Evolutionary conservation across 2,113 vertebrate genomes (phyloP).

Genomic region (Ictalurus punctatus): DNA sequence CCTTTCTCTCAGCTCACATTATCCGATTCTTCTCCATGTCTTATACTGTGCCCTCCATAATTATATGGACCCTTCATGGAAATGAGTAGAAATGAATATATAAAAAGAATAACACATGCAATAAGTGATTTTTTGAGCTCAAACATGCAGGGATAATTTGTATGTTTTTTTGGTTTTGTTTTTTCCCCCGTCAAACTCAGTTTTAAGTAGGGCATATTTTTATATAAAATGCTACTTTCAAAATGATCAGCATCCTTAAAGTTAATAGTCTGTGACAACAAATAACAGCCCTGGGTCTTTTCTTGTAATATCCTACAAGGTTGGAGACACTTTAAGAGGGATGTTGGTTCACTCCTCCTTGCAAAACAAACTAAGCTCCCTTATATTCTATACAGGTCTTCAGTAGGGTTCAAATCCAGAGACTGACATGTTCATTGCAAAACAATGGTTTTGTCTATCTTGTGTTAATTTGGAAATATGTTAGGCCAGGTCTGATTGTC

Average conservation of each 20-base stretch:
- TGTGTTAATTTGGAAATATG: background rate
- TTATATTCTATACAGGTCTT: background rate
- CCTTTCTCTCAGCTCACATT: too few relatives aligned
- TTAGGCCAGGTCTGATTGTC: background rate
- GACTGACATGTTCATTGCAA: background rate
- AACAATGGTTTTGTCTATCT: background rate
- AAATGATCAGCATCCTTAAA: background rate
- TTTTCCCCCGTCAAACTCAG: background rate
- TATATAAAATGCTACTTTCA: background rate
- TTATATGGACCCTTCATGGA: background rate
- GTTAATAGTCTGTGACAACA: background rate
- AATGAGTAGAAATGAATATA: background rate
- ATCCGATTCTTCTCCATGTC: background rate
- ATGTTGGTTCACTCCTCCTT: background rate
- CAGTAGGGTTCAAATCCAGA: background rate
- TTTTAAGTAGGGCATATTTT: background rate
- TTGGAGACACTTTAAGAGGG: background rate
- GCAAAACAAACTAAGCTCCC: background rate
- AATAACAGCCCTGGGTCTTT: background rate
- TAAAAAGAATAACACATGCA: background rate
- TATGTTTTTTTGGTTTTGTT: background rate
- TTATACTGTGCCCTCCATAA: conserved; percentile 3
- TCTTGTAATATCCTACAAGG: too few relatives aligned
- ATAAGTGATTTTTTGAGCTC: background rate
- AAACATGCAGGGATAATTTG: background rate